A percentile compares a stretch with the other conserved stretches of the same genome.
phyloP scores from a whole-genome alignment of 2,888 invertebrate genomes.

The Fragum whitleyi region DNA sequence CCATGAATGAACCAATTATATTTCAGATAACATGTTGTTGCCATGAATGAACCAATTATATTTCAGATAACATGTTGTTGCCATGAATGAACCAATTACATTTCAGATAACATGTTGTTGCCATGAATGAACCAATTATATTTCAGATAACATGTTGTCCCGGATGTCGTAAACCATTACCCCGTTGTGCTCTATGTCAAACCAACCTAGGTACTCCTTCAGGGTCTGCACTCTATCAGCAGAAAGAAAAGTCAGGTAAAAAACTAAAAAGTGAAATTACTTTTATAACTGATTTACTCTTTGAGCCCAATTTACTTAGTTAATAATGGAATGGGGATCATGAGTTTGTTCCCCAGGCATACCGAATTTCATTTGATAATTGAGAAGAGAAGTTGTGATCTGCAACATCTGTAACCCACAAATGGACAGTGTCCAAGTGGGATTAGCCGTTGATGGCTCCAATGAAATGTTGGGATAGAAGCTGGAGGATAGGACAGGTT shows the following conservation, averaged over 20 bases:
- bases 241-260: slow-evolving; percentile 68
- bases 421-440: no score
- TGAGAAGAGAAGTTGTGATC: no score
- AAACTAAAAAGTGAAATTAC: not conserved
- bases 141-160: slow-evolving; percentile 88
- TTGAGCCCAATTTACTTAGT: not conserved
- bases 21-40: no score
- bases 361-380: no score
- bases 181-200: slow-evolving; percentile 96
- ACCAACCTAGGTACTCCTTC: slow-evolving; percentile 94
- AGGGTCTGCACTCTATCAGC: slow-evolving; percentile 69
- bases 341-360: not conserved
- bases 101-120: not conserved
- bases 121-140: not conserved
- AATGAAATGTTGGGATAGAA: no score
- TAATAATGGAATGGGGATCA: not conserved
- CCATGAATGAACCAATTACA: not conserved
- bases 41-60: no score
- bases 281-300: not conserved
- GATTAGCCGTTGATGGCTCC: no score
- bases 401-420: no score
- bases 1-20: no score
- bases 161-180: slow-evolving; percentile 96
- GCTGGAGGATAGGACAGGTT: no score
- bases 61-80: slow-evolving; percentile 41